Conservation (phyloP, 2,888 invertebrate genomes). For the Eupsilia transversa region DNA sequence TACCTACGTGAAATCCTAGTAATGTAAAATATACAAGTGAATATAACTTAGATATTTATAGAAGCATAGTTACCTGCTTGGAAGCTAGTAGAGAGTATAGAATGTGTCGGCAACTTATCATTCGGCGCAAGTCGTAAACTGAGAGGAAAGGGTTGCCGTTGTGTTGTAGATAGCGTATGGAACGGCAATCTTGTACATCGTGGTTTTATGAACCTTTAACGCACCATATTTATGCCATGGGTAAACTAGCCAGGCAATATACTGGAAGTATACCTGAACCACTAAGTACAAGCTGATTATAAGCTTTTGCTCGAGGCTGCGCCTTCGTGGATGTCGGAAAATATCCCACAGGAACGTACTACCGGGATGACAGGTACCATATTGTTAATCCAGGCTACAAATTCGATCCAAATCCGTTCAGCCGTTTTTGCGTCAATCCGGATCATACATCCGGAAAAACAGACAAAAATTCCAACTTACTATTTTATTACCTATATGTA, state of each 20-base stretch:
- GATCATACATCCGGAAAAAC: background rate
- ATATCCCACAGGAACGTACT: background rate
- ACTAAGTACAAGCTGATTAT: background rate
- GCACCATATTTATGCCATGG: constrained; percentile 21
- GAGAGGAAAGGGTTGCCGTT: constrained; percentile 51
- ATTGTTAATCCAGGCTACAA: background rate
- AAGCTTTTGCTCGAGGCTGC: background rate
- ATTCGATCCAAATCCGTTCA: background rate
- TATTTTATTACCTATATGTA: background rate
- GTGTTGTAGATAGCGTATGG: constrained; percentile 54
- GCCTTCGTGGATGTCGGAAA: background rate
- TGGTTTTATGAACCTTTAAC: constrained; percentile 52
- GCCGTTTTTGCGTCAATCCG: background rate
- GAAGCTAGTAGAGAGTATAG: constrained; percentile 29
- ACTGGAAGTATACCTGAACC: background rate
- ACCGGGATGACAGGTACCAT: background rate
- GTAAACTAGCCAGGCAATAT: constrained; percentile 8
- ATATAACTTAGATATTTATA: constrained; percentile 16
- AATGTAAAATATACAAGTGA: constrained; percentile 36
- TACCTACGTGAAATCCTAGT: constrained; percentile 35
- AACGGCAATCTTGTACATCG: constrained; percentile 48
- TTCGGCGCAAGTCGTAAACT: constrained; percentile 57
- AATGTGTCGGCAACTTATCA: constrained; percentile 61
- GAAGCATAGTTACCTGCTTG: constrained; percentile 13
- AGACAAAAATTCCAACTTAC: background rate